phyloP scores from a whole-genome alignment of 2,888 invertebrate species.

The Euzetes globulus region DNA sequence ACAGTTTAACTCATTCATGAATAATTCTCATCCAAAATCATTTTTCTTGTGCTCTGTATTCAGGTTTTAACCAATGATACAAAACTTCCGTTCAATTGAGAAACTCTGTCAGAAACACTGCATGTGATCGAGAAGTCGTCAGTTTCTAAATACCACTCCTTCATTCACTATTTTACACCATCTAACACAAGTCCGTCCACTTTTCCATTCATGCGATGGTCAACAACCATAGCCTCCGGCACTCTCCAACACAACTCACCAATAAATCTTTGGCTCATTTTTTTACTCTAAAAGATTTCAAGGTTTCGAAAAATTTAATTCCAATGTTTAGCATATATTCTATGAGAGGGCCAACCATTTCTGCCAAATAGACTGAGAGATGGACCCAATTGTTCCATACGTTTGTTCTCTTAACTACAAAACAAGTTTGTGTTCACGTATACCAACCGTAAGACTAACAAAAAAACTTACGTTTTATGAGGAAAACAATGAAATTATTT shows the following conservation, averaged over 20 bases:
- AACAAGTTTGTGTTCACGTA: not conserved
- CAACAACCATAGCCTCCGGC: too few species aligned
- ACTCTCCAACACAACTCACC: not conserved
- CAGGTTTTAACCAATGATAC: not conserved
- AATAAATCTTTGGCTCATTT: conserved; percentile 9
- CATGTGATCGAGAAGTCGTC: not conserved
- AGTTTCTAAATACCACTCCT: conserved; percentile 5
- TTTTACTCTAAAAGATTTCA: not conserved
- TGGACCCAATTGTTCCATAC: not conserved
- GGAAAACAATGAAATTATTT: not conserved
- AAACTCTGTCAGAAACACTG: conserved; percentile 16
- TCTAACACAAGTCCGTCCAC: not conserved
- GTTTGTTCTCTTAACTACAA: not conserved
- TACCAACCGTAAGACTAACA: not conserved
- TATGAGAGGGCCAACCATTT: not conserved
- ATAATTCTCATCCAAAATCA: not conserved
- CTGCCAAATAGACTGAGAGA: not conserved
- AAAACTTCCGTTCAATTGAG: conserved; percentile 21
- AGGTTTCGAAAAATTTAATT: conserved; percentile 10
- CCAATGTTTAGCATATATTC: not conserved
- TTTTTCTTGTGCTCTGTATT: not conserved
- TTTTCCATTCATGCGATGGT: not conserved
- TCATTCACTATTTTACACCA: conserved; percentile 19
- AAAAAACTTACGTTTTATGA: not conserved
- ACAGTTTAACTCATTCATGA: not conserved